Base-by-base conservation (phyloP, 2,888 invertebrate genomes). In the Odontothrips loti region DNA sequence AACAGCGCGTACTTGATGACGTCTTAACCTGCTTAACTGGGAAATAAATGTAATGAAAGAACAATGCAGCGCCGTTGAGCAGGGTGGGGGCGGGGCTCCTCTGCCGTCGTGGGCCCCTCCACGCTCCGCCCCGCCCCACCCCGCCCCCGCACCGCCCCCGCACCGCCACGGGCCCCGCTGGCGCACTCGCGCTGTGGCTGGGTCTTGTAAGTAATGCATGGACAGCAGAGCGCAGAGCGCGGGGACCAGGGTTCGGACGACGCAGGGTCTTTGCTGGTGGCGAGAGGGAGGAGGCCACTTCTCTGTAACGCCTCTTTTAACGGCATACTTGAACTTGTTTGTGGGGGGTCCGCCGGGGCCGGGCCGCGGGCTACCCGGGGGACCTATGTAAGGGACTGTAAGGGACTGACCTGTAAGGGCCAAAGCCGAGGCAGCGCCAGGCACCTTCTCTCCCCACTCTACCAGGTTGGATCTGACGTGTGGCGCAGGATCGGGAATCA, bases 291-390 rank as follows among this genome's bases (percentile, higher is more conserved):
- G 27, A 43, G 34, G n/a, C 58, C 58, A 58, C 58, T 58, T 58
- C 58, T 58, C 17, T 58, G 58, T 58, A 58, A 58, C 58, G 58
- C 58, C 27, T 27, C 68, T 27, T 75, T 75, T 75, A 75, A 75
- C 68, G 68, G 68, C 68, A 27, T 75, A 75, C 68, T 75, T 75
- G 68, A 75, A 75, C 68, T 75, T 27, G 68, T 75, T 75, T 43
- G 34, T 43, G 68, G 68, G 68, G 27, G 68, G 27, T n/a, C 58
- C 58, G 11, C 58, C 58, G 4, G 12, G 58, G 3, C 51, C 58
- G 6, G 34, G 58, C 51, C 6, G 15, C 51, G 10, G 15, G 2
- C 48, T 12, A 10, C 51, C 51, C 51, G 15, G 51, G 51, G 51
- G 20, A 20, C 58, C n/a, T n/a, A n/a, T 58, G 58, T 58, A 58